Evolutionary conservation across 2,888 invertebrate species (phyloP).

Genomic region (Didymodactylos carnosus): DNA sequence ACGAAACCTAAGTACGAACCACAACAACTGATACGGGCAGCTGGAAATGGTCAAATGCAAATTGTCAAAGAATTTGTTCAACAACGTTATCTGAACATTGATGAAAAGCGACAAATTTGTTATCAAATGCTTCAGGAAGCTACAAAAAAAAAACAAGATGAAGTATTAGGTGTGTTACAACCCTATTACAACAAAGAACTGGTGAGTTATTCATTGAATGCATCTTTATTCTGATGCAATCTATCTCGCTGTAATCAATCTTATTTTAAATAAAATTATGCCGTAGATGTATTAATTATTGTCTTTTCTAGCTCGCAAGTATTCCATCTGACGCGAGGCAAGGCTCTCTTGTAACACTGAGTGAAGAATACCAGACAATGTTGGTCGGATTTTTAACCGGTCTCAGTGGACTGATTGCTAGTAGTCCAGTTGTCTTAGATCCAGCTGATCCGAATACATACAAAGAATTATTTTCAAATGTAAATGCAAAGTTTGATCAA

Average conservation of each 20-base stretch:
- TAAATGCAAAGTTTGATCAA: neutral
- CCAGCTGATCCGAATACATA: neutral
- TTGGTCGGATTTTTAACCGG: neutral
- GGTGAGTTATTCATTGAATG: no score
- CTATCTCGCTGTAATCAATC: no score
- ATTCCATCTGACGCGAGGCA: neutral
- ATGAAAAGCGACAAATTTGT: neutral
- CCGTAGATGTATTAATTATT: no score
- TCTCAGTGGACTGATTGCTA: neutral
- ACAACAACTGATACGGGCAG: neutral
- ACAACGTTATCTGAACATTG: neutral
- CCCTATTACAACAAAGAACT: neutral
- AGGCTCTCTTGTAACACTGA: neutral
- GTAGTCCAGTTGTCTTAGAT: neutral
- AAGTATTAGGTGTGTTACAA: neutral
- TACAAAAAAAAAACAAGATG: neutral
- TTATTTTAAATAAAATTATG: no score
- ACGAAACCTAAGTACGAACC: neutral
- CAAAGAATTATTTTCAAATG: neutral
- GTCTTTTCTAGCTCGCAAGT: no score
- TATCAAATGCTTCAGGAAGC: neutral
- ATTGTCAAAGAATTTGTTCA: neutral
- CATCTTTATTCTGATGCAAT: no score
- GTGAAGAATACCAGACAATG: neutral
- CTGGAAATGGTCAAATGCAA: neutral